Evolutionary conservation across 2,888 invertebrate genomes (phyloP).

Genomic region (Spilarctia lutea): DNA sequence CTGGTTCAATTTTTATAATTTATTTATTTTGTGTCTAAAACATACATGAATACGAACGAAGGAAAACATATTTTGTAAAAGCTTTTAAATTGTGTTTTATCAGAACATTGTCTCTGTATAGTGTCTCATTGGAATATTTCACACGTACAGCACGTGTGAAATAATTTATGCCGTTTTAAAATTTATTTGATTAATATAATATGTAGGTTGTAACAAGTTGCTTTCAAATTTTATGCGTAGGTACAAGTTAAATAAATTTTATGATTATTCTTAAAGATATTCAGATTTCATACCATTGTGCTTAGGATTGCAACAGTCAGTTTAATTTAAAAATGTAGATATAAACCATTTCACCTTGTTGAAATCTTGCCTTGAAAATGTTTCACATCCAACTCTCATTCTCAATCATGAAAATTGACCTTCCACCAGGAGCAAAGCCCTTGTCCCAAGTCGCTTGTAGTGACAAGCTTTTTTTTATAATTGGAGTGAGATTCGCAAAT

Average conservation of each 20-base stretch:
- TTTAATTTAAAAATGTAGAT: conserved; percentile 8
- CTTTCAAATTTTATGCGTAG: neutral
- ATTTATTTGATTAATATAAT: neutral
- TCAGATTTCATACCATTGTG: neutral
- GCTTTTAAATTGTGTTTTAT: conserved; percentile 38
- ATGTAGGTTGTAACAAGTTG: neutral
- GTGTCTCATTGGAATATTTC: conserved; percentile 19
- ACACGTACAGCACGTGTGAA: neutral
- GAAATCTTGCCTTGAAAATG: conserved; percentile 23
- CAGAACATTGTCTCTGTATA: conserved; percentile 39
- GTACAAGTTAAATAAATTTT: neutral
- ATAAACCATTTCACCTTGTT: neutral
- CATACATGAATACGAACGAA: conserved; percentile 38
- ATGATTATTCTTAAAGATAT: neutral
- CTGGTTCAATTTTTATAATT: conserved; percentile 26
- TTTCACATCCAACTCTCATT: conserved; percentile 51
- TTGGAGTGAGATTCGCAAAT: conserved; percentile 82
- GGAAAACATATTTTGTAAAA: conserved; percentile 34
- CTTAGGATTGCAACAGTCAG: conserved; percentile 5
- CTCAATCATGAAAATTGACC: conserved; percentile 64
- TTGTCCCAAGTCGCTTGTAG: conserved; percentile 70
- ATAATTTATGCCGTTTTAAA: conserved; percentile 10
- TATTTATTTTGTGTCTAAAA: conserved; percentile 39
- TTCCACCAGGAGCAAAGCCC: conserved; percentile 60
- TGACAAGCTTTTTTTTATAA: conserved; percentile 81